Evolutionary conservation across 2,113 vertebrate genomes (phyloP).

Genomic region (Cricetomys ansorgei): DNA sequence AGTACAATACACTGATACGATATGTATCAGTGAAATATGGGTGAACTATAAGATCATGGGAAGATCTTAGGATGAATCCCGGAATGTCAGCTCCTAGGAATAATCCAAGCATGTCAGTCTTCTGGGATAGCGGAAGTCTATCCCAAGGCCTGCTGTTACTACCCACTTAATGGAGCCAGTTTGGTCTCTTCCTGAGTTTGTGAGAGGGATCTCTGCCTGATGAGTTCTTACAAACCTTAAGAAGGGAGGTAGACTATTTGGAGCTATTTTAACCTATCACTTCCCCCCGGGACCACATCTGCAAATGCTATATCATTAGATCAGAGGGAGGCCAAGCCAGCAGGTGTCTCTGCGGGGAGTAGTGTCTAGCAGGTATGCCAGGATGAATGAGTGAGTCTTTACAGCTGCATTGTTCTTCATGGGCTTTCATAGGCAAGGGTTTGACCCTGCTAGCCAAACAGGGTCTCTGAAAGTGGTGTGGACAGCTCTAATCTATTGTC

Average conservation of each 20-base stretch:
- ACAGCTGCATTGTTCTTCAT: not conserved
- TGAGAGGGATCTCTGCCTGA: not conserved
- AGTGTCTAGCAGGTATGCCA: not conserved
- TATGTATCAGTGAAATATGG: not conserved
- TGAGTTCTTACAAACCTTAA: not conserved
- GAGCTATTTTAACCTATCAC: too few species aligned
- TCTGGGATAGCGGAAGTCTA: not conserved
- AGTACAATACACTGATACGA: too few species aligned
- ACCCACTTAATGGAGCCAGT: not conserved
- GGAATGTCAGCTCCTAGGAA: not conserved
- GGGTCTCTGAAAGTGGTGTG: not conserved
- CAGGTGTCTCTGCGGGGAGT: not conserved
- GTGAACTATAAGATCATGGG: not conserved
- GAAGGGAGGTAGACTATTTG: not conserved
- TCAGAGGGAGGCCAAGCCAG: not conserved
- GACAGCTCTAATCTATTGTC: not conserved
- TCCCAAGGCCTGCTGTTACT: not conserved
- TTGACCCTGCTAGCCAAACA: not conserved
- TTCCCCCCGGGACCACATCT: not conserved
- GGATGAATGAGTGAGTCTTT: not conserved
- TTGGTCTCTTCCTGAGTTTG: not conserved
- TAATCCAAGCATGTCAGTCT: not conserved
- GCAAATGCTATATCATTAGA: not conserved
- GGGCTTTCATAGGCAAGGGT: not conserved
- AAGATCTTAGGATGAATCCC: not conserved